These are phyloP conservation scores for Australoheros scitulus DNA, from an alignment of 2,113 vertebrate genomes.

Conservation along the genomic window DNA sequence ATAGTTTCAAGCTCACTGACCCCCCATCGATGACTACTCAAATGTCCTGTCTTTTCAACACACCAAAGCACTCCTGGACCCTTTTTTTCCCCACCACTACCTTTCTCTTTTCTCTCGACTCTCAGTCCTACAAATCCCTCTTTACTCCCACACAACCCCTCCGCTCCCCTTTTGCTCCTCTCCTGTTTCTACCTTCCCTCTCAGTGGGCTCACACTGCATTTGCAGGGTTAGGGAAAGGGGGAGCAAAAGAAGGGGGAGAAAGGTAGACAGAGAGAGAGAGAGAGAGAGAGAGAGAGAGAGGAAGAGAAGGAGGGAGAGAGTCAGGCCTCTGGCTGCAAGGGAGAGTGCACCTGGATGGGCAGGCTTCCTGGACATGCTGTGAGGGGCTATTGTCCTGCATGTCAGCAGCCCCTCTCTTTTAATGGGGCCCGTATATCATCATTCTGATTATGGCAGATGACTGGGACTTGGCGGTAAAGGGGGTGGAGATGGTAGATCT, in stretches of 20 bases:
- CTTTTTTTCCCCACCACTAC: background rate
- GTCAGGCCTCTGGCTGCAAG: conserved; percentile 71
- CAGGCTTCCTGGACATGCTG: conserved; percentile 80
- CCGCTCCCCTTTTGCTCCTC: conserved; percentile 60
- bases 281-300: conserved; percentile 19
- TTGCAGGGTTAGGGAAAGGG: conserved; percentile 18
- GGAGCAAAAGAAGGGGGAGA: conserved; percentile 15
- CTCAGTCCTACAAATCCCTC: conserved; percentile 55
- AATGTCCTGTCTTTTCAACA: conserved; percentile 83
- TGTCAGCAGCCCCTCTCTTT: conserved; percentile 79
- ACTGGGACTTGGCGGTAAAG: conserved; percentile 64
- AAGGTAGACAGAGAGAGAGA: conserved; percentile 19
- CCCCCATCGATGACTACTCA: conserved; percentile 73
- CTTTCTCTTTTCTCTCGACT: conserved; percentile 25
- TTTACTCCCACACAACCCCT: conserved; percentile 50
- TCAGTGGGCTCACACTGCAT: conserved; percentile 70
- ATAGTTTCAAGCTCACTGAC: conserved; percentile 71
- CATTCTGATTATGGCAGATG: conserved; percentile 76
- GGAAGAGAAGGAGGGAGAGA: conserved; percentile 33
- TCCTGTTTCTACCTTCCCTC: conserved; percentile 64
- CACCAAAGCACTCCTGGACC: conserved; percentile 60
- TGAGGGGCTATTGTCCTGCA: conserved; percentile 81
- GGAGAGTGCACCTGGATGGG: conserved; percentile 77
- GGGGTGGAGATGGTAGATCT: conserved; percentile 61
- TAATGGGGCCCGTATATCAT: conserved; percentile 79